A percentile compares a stretch with the other conserved stretches of the same genome.
These are phyloP conservation scores for Oegoconia quadripuncta DNA, from an alignment of 2,888 invertebrate genomes.

Conservation along the genomic window DNA sequence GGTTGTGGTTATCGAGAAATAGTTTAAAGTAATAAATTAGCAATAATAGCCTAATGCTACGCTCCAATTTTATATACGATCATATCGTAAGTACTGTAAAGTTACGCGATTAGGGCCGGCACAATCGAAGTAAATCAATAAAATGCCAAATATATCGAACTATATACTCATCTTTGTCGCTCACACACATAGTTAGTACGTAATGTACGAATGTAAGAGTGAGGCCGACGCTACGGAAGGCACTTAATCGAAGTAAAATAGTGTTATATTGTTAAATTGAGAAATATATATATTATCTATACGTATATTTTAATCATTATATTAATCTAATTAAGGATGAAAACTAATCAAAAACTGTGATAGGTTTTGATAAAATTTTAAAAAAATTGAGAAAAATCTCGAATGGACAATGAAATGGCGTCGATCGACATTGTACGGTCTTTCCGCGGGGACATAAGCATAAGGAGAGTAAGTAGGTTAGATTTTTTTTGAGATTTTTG, in stretches of 20 bases:
- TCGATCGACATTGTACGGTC: slow-evolving; percentile 17
- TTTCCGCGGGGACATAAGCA: slow-evolving; percentile 9
- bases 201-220: slow-evolving; percentile 11
- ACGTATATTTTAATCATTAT: slow-evolving; percentile 78
- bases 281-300: slow-evolving; percentile 74
- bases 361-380: slow-evolving; percentile 80
- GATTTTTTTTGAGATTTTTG: slow-evolving; percentile 64
- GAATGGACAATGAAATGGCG: slow-evolving; percentile 29
- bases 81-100: slow-evolving; percentile 62
- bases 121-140: slow-evolving; percentile 31
- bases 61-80: slow-evolving; percentile 69
- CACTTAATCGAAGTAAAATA: slow-evolving; percentile 67
- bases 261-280: slow-evolving; percentile 77
- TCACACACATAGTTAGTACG: slow-evolving; percentile 24
- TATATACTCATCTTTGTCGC: slow-evolving; percentile 32
- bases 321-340: slow-evolving; percentile 76
- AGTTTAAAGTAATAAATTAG: slow-evolving; percentile 74
- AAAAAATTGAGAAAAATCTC: slow-evolving; percentile 49
- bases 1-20: slow-evolving; percentile 78
- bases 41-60: slow-evolving; percentile 75
- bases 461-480: slow-evolving; percentile 44
- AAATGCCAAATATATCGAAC: slow-evolving; percentile 45
- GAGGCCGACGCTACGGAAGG: slow-evolving; percentile 16
- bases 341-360: slow-evolving; percentile 80
- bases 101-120: slow-evolving; percentile 34